Percentiles rank a stretch among this genome's conserved stretches.
Evolutionary conservation across 2,113 vertebrate genomes (phyloP).

Genomic region (Pygoscelis antarcticus): DNA sequence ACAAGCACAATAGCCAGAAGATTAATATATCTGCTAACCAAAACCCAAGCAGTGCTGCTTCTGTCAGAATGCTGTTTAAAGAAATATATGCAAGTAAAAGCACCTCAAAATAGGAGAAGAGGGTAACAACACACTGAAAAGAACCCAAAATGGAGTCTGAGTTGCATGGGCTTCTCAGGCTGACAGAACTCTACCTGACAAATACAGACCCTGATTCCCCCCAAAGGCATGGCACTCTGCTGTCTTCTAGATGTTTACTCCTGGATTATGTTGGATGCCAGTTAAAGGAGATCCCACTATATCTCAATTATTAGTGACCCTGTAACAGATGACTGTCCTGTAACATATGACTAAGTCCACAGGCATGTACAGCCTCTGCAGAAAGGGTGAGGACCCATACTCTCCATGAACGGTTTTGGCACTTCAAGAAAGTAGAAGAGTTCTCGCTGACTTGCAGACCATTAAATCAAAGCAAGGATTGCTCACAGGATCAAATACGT

Average conservation of each 20-base stretch:
- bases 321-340: neutral
- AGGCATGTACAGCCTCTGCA: neutral
- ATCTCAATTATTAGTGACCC: neutral
- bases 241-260: neutral
- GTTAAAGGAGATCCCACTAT: neutral
- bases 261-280: neutral
- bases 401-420: neutral
- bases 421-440: neutral
- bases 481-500: neutral
- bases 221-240: neutral
- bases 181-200: neutral
- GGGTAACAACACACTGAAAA: neutral
- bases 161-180: neutral
- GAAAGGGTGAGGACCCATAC: neutral
- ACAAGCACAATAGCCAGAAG: neutral
- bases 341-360: neutral
- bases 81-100: neutral
- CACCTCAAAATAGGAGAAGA: neutral
- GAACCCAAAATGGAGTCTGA: neutral
- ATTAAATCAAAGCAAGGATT: neutral
- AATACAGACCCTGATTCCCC: neutral
- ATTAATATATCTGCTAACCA: neutral
- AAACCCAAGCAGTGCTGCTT: neutral
- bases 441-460: neutral
- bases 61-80: neutral